These are phyloP conservation scores for Heteropelma amictum DNA, from an alignment of 2,888 invertebrate genomes.

Conservation along the genomic window DNA sequence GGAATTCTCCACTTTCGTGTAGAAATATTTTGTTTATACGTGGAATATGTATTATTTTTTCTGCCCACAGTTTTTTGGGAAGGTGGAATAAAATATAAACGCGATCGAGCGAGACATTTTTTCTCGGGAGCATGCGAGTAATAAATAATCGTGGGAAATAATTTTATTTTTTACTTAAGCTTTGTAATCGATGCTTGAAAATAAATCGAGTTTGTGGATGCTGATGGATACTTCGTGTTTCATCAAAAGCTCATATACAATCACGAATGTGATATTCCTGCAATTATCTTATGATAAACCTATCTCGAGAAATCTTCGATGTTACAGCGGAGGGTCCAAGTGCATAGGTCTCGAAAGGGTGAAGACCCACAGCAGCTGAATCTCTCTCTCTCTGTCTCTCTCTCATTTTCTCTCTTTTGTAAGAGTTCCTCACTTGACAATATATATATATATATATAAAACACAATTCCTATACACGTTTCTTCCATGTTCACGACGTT, in stretches of 20 bases:
- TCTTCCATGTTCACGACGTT: not conserved
- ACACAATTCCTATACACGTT: not conserved
- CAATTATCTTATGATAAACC: slow-evolving; percentile 44
- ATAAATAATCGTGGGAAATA: no score
- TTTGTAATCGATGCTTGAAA: slow-evolving; percentile 18
- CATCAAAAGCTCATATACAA: not conserved
- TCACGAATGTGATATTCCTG: slow-evolving; percentile 8
- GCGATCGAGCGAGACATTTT: no score
- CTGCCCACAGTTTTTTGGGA: no score
- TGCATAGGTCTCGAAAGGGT: slow-evolving; percentile 42
- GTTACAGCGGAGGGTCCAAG: slow-evolving; percentile 36
- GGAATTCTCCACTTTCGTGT: no score
- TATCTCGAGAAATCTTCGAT: slow-evolving; percentile 25
- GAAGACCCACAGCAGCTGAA: slow-evolving; percentile 20
- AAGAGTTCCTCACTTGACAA: not conserved
- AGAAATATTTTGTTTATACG: no score
- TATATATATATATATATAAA: not conserved
- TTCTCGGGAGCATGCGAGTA: slow-evolving; percentile 17
- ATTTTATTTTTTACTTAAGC: no score
- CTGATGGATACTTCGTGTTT: not conserved
- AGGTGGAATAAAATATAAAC: no score
- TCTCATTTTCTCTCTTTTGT: slow-evolving; percentile 1
- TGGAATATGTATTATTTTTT: no score
- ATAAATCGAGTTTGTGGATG: slow-evolving; percentile 19
- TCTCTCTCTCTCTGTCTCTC: not conserved